phyloP scores from a whole-genome alignment of 2,113 vertebrate genomes.

The Pantherophis guttatus region DNA sequence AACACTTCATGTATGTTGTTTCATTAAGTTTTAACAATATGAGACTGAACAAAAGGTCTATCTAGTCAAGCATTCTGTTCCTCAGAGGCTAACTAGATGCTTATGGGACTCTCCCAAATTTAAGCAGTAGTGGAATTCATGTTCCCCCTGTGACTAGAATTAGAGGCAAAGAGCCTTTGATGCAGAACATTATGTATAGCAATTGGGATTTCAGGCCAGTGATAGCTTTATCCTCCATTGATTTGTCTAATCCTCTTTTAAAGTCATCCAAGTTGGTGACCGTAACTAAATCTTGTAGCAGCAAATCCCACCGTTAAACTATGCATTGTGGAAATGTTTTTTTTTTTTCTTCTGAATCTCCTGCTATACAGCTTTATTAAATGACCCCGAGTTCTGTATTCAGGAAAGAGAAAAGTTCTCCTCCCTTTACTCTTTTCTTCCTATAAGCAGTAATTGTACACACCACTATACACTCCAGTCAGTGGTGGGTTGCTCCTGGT shows the following conservation, averaged over 20 bases:
- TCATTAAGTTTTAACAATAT: neutral
- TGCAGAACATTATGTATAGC: neutral
- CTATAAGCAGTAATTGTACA: neutral
- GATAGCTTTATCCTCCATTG: neutral
- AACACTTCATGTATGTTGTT: neutral
- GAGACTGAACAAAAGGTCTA: neutral
- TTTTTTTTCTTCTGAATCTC: neutral
- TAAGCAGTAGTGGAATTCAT: neutral
- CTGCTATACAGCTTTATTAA: neutral
- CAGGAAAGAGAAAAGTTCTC: neutral
- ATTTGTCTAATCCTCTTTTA: neutral
- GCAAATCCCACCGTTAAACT: neutral
- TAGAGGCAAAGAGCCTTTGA: neutral
- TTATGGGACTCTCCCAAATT: neutral
- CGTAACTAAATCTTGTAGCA: neutral
- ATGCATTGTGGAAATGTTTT: neutral
- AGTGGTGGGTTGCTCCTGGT: too few species aligned
- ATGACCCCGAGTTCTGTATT: neutral
- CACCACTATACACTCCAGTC: too few species aligned
- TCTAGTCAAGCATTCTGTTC: neutral
- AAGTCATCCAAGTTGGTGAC: neutral
- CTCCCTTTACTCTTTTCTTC: too few species aligned
- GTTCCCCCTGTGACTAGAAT: too few species aligned
- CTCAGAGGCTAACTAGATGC: neutral
- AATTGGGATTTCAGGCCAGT: neutral